A percentile compares a stretch with the other conserved stretches of the same genome.
phyloP scores from a whole-genome alignment of 2,888 invertebrate genomes.

The Tipula helvola region DNA sequence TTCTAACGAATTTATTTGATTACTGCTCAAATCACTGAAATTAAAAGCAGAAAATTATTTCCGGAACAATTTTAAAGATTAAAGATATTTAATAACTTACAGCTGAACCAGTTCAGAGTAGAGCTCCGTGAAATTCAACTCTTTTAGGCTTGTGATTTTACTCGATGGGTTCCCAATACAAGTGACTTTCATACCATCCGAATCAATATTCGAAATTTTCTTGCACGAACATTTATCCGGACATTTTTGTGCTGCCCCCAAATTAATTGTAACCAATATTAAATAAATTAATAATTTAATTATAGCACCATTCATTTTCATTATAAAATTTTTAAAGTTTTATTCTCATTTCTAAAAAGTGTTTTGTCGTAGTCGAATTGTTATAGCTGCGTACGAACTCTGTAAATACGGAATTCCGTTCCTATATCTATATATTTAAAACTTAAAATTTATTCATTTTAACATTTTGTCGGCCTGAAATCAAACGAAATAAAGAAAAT shows the following conservation, averaged over 20 bases:
- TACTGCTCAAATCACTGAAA: conserved; percentile 66
- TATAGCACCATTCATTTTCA: conserved; percentile 11
- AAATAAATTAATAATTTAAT: conserved; percentile 4
- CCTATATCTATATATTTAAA: background rate
- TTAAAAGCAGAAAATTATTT: background rate
- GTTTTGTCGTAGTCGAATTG: background rate
- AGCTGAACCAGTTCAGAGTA: conserved; percentile 24
- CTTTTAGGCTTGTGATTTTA: conserved; percentile 27
- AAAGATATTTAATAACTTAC: conserved; percentile 20
- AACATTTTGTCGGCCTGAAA: background rate
- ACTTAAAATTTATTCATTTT: background rate
- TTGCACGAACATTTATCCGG: conserved; percentile 29
- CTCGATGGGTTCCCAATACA: conserved; percentile 26
- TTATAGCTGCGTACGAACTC: background rate
- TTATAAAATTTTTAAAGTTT: background rate
- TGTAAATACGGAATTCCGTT: background rate
- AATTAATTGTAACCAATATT: background rate
- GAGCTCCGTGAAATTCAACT: conserved; percentile 28
- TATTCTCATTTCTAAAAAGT: background rate
- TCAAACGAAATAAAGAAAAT: background rate
- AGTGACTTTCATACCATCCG: conserved; percentile 26
- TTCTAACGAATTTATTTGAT: conserved; percentile 59
- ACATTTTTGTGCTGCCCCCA: conserved; percentile 17
- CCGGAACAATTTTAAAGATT: background rate
- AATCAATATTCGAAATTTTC: conserved; percentile 22